Percentiles rank a stretch among this genome's conserved stretches.
Conservation (phyloP, 2,113 vertebrate genomes). For the Campylomormyrus tamandua region DNA sequence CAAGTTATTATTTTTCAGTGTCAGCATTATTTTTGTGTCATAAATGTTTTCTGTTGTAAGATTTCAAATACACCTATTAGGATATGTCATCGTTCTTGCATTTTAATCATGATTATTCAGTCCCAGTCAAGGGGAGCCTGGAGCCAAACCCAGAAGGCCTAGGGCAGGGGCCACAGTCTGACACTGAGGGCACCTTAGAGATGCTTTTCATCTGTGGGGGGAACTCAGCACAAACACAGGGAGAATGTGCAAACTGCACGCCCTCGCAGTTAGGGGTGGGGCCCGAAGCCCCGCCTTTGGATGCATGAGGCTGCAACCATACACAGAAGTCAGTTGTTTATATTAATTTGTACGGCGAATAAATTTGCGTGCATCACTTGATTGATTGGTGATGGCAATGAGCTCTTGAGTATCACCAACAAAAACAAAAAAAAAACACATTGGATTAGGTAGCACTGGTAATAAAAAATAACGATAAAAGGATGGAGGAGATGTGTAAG, state of each 20-base stretch:
- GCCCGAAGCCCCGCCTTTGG: neutral
- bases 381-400: neutral
- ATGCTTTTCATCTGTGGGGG: neutral
- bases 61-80: neutral
- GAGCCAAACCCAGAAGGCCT: neutral
- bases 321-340: neutral
- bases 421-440: neutral
- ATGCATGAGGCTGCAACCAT: neutral
- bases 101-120: neutral
- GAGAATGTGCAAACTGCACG: neutral
- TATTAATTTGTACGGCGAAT: neutral
- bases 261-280: neutral
- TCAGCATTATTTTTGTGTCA: neutral
- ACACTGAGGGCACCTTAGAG: neutral
- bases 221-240: neutral
- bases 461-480: neutral
- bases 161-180: neutral
- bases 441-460: neutral
- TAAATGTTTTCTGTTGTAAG: neutral
- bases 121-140: neutral
- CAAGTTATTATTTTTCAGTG: no score
- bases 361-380: neutral
- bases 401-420: neutral
- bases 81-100: neutral
- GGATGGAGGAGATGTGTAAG: neutral